phyloP scores from a whole-genome alignment of 92 coral and sea anemone species.

The Heteractis magnifica region DNA sequence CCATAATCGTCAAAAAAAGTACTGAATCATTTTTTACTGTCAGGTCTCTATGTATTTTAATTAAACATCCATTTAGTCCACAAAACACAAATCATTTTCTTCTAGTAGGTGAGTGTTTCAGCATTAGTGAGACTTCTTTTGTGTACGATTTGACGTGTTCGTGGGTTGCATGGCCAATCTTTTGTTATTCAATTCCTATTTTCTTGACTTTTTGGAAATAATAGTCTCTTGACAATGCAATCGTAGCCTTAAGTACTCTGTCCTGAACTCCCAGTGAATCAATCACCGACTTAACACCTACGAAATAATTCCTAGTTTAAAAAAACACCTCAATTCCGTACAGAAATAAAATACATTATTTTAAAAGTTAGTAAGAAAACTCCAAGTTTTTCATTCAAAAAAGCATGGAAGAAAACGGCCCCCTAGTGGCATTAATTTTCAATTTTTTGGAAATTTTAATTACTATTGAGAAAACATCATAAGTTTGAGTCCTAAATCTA shows the following conservation, averaged over 20 bases:
- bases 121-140: background rate
- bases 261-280: background rate
- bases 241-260: background rate
- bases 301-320: background rate
- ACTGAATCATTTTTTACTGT: no score
- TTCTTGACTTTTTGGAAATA: background rate
- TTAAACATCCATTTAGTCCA: background rate
- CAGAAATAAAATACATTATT: background rate
- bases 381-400: background rate
- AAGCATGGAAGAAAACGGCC: background rate
- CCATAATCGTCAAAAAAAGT: background rate
- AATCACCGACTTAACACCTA: background rate
- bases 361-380: background rate
- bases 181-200: background rate
- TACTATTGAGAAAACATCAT: background rate
- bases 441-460: background rate
- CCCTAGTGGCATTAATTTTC: background rate
- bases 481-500: background rate
- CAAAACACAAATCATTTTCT: background rate
- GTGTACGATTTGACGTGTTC: background rate
- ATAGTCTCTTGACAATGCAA: background rate
- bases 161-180: background rate
- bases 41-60: background rate
- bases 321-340: background rate
- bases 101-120: background rate